Percentiles rank a stretch among this genome's conserved stretches.
Conservation (phyloP, 2,888 invertebrate genomes). For the Pecten maximus region DNA sequence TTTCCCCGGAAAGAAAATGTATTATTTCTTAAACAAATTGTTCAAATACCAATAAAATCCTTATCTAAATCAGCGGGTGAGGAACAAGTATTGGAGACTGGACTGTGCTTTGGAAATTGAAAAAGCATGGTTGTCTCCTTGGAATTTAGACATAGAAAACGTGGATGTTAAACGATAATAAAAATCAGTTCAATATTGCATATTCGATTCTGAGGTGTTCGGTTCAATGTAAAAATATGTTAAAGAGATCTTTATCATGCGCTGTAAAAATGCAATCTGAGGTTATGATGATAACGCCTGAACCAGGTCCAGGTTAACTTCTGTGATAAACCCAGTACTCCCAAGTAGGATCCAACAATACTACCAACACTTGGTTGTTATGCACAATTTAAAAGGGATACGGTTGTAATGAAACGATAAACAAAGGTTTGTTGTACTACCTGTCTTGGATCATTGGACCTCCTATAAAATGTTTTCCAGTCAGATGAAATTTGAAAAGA, state of each 20-base stretch:
- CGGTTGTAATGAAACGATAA: not conserved
- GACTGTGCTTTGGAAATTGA: not conserved
- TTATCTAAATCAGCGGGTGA: not conserved
- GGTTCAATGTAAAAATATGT: not conserved
- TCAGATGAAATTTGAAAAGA: too few relatives aligned
- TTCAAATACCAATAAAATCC: conserved; percentile 20
- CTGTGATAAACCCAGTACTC: not conserved
- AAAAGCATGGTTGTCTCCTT: not conserved
- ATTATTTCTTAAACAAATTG: conserved; percentile 25
- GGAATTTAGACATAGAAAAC: not conserved
- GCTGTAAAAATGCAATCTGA: not conserved
- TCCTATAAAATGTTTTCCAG: too few relatives aligned
- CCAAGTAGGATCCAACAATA: not conserved
- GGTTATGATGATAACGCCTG: not conserved
- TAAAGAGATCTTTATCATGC: not conserved
- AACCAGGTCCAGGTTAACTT: not conserved
- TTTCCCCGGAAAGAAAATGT: not conserved
- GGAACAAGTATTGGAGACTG: not conserved
- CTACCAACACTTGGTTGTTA: not conserved
- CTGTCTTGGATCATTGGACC: too few relatives aligned
- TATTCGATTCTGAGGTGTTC: not conserved
- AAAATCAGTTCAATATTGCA: not conserved
- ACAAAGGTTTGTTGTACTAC: too few relatives aligned
- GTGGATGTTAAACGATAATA: not conserved
- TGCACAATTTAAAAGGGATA: not conserved